These are phyloP conservation scores for Onychostruthus taczanowskii DNA, from an alignment of 2,113 vertebrate species.

Conservation along the genomic window DNA sequence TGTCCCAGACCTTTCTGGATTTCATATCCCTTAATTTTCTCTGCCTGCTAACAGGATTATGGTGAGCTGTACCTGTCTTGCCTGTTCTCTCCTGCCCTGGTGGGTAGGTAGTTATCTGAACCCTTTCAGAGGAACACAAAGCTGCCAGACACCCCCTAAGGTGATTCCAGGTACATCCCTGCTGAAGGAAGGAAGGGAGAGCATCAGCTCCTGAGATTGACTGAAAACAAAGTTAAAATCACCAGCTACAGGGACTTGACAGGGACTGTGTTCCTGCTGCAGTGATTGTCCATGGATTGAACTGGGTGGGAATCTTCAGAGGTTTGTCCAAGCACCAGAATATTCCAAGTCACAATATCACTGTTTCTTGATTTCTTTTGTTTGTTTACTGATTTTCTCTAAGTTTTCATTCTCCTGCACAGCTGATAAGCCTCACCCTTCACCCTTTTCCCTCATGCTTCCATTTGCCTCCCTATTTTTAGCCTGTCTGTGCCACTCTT, in stretches of 20 bases:
- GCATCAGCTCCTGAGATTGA: not conserved
- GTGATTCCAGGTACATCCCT: not conserved
- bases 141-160: not conserved
- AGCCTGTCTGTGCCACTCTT: not conserved
- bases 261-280: not conserved
- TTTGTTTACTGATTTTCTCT: not conserved
- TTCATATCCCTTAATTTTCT: not conserved
- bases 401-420: not conserved
- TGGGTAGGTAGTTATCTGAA: not conserved
- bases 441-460: not conserved
- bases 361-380: not conserved
- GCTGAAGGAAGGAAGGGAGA: not conserved
- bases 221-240: not conserved
- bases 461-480: slow-evolving; percentile 19
- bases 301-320: not conserved
- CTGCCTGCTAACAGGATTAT: not conserved
- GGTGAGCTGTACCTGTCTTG: not conserved
- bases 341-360: not conserved
- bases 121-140: not conserved
- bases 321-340: not conserved
- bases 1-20: not conserved
- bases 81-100: not conserved
- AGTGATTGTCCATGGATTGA: not conserved
- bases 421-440: not conserved
- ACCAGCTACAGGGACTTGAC: not conserved